Conservation (phyloP, 1,140 invertebrate genomes). For the Bombus difficillimus region DNA sequence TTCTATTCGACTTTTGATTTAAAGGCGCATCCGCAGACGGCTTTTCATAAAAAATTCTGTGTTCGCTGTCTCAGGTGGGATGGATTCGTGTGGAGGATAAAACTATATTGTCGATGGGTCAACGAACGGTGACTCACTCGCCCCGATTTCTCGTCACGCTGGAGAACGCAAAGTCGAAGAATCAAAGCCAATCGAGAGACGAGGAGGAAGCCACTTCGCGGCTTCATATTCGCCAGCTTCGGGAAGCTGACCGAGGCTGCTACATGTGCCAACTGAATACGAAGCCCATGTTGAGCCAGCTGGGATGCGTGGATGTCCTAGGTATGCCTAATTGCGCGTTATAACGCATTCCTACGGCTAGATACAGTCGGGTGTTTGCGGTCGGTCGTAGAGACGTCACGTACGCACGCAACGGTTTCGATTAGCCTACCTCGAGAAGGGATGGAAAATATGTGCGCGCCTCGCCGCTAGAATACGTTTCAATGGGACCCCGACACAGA, state of each 20-base stretch:
- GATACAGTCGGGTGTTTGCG: constrained; percentile 62
- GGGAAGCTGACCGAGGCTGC: constrained; percentile 84
- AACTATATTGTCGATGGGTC: constrained; percentile 84
- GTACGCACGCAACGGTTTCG: constrained; percentile 51
- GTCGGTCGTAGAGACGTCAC: constrained; percentile 54
- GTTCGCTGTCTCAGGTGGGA: constrained; percentile 81
- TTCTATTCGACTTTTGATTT: too few species aligned
- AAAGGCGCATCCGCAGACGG: too few species aligned
- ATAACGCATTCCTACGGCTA: constrained; percentile 69
- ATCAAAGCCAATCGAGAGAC: constrained; percentile 71
- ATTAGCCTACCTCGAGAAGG: constrained; percentile 55
- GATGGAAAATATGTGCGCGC: constrained; percentile 64
- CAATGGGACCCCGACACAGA: constrained; percentile 38
- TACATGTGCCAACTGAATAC: constrained; percentile 96
- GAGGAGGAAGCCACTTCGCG: constrained; percentile 81
- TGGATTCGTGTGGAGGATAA: constrained; percentile 85
- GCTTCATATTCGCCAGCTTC: constrained; percentile 83
- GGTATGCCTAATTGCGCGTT: constrained; percentile 84
- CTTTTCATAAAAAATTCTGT: too few species aligned
- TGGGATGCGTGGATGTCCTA: constrained; percentile 94
- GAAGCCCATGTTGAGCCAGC: constrained; percentile 92
- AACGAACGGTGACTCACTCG: constrained; percentile 84
- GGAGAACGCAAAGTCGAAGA: constrained; percentile 79
- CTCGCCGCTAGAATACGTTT: constrained; percentile 57
- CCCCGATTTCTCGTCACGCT: constrained; percentile 82